Evolutionary conservation across 2,113 vertebrate species (phyloP).

Genomic region (Neolamprologus variostigma): DNA sequence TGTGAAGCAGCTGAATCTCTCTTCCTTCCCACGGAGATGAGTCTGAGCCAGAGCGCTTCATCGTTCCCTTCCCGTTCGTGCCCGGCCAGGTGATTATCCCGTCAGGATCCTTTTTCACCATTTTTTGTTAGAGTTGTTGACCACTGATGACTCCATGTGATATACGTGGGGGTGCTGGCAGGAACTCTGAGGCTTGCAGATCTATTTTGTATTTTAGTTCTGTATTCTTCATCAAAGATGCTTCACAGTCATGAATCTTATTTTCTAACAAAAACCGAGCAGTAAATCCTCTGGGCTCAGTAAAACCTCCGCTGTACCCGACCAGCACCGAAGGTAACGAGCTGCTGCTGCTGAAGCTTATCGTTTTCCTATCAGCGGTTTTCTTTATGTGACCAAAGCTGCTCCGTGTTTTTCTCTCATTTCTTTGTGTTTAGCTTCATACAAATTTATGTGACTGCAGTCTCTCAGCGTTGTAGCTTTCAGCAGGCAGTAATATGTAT

Average conservation of each 20-base stretch:
- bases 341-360: neutral
- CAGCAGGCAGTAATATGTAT: neutral
- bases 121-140: neutral
- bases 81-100: slow-evolving; percentile 11
- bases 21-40: neutral
- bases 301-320: neutral
- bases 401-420: neutral
- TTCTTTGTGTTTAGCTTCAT: neutral
- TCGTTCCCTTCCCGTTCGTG: neutral
- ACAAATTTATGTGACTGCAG: neutral
- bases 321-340: neutral
- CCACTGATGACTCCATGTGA: neutral
- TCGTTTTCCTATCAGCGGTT: neutral
- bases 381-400: neutral
- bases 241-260: neutral
- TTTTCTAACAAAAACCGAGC: neutral
- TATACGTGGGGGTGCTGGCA: neutral
- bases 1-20: neutral
- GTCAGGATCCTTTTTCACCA: neutral
- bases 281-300: neutral
- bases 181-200: neutral
- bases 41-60: neutral
- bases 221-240: neutral
- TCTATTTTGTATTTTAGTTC: neutral
- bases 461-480: neutral